Percentiles rank a stretch among this genome's conserved stretches.
Conservation (phyloP, 2,113 vertebrate genomes). For the Oncorhynchus keta region DNA sequence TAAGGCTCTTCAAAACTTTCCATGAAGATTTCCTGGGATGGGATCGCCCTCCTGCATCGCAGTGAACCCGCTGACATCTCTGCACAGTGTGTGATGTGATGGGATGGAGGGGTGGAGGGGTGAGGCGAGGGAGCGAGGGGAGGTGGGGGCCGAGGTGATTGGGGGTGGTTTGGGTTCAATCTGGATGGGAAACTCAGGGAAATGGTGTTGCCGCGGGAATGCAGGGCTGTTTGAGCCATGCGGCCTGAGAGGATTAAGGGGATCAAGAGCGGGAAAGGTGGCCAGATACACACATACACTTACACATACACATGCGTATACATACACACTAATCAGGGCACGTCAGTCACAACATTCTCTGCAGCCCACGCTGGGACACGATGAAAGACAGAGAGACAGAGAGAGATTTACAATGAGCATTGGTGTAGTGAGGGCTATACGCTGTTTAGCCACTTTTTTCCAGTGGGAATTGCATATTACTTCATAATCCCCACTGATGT, state of each 20-base stretch:
- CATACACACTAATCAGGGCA: background rate
- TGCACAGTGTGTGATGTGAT: background rate
- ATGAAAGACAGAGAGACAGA: background rate
- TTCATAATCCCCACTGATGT: too few relatives aligned
- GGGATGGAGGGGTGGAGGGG: background rate
- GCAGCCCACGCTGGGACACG: too few relatives aligned
- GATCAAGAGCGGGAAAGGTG: constrained; percentile 7
- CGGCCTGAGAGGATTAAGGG: constrained; percentile 41
- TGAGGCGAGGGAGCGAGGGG: background rate
- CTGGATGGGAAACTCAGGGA: constrained; percentile 36
- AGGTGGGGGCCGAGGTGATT: background rate
- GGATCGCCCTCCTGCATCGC: constrained; percentile 22
- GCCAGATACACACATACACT: constrained; percentile 12
- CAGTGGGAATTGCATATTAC: too few relatives aligned
- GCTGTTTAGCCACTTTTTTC: too few relatives aligned
- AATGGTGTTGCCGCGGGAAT: constrained; percentile 26
- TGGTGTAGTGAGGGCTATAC: too few relatives aligned
- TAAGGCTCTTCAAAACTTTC: constrained; percentile 66
- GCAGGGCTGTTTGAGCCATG: constrained; percentile 3
- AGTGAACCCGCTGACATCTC: constrained; percentile 61
- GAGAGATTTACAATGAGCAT: background rate
- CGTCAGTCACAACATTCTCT: too few relatives aligned
- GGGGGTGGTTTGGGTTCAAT: constrained; percentile 44
- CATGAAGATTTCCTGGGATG: constrained; percentile 45
- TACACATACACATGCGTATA: constrained; percentile 3